Evolutionary conservation across 2,888 invertebrate species (phyloP).

Genomic region (Alloplasta piceator): DNA sequence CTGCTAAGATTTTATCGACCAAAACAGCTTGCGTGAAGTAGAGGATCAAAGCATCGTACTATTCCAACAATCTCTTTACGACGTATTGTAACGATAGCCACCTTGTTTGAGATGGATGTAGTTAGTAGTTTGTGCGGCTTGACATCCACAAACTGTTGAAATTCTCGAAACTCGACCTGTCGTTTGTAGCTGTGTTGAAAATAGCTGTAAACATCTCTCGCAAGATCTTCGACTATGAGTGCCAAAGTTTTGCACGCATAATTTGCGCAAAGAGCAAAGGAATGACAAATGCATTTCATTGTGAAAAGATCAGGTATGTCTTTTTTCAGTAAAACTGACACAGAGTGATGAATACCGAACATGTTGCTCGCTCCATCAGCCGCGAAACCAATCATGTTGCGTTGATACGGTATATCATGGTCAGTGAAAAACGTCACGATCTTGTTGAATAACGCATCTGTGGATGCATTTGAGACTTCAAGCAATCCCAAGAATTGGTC

Average conservation of each 20-base stretch:
- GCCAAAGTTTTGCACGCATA: conserved; percentile 6
- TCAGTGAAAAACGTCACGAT: no score
- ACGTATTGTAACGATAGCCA: conserved; percentile 58
- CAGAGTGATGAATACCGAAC: no score
- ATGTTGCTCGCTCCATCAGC: no score
- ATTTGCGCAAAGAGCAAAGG: neutral
- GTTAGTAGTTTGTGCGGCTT: conserved; percentile 45
- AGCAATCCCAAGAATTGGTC: no score
- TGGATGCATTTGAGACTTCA: no score
- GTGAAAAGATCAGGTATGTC: conserved; percentile 15
- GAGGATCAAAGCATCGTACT: conserved; percentile 11
- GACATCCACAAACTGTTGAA: conserved; percentile 51
- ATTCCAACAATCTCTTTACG: conserved; percentile 26
- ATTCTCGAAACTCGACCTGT: conserved; percentile 50
- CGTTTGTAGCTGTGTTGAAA: conserved; percentile 53
- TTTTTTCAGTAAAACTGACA: neutral
- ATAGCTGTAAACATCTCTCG: neutral
- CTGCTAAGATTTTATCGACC: conserved; percentile 38
- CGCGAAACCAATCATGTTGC: no score
- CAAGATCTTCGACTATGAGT: conserved; percentile 13
- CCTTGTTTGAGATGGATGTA: conserved; percentile 59
- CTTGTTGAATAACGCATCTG: no score
- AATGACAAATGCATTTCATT: conserved; percentile 18
- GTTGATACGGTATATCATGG: no score
- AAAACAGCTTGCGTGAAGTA: conserved; percentile 38